Base-by-base conservation (phyloP, 1,140 invertebrate species). In the Polypedilum pembai region DNA sequence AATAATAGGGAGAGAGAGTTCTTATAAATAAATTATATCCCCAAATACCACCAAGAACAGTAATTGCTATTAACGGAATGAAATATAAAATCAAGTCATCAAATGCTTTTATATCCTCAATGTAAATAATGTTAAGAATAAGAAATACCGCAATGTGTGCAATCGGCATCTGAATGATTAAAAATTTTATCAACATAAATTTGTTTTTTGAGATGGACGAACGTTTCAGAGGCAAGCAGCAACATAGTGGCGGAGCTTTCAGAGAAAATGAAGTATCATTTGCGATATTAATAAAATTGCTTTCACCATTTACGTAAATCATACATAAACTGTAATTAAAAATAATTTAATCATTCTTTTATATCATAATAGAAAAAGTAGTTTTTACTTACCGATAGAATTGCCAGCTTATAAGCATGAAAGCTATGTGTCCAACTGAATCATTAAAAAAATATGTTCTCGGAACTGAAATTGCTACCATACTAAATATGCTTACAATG, bases 391-490 rank as follows among this genome's bases (percentile, higher is more conserved):
- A 56, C 45, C 45, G 12, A 56, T 69, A 69, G 5, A 69, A 18
- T 10, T 69, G 65, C 17, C 20, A 69, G 12, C 17, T 20, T 10
- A 69, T 69, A 7, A 69, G 17, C 65, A 69, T 69, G 20, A 69
- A 69, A 0, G 65, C 65, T 20, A 69, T 69, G 20, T 69, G 65
- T 8, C 17, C 17, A 18, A 18, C 20, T 1, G 65, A 69, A 21
- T 69, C 65, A 69, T 21, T 20, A 20, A 69, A 69, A 20, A 69
- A 69, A 18, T 69, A 69, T 8, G 65, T 21, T 69, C 65, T 69
- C 7, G 65, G 65, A 20, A 69, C 10, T 0, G 20, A n/a, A 8
- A 21, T 69, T 18, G 65, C 65, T 18, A 18, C 20, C n/a, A 69
- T n/a, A 10, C n/a, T 18, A 18, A 69, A 21, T 0, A 69, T 18